A percentile compares a stretch with the other conserved stretches of the same genome.
These are phyloP conservation scores for Ascaphus truei DNA, from an alignment of 2,113 vertebrate species.

Conservation along the genomic window DNA sequence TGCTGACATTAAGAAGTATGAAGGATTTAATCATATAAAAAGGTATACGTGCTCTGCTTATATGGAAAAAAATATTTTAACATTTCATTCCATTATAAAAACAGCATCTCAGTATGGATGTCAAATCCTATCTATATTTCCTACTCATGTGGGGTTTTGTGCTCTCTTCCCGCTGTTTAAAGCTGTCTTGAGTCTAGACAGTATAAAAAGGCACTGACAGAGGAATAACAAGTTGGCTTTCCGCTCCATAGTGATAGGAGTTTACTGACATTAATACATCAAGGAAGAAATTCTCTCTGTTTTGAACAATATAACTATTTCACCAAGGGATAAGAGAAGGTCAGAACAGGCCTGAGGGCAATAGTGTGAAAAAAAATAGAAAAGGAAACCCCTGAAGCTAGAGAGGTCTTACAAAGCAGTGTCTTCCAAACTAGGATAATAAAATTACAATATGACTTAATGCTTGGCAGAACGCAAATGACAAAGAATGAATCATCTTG, in stretches of 20 bases:
- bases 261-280: neutral
- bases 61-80: too few species aligned
- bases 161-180: conserved; percentile 26
- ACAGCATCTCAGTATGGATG: neutral
- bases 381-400: conserved; percentile 9
- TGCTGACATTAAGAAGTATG: neutral
- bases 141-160: conserved; percentile 3
- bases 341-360: neutral
- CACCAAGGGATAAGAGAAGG: conserved; percentile 26
- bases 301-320: conserved; percentile 17
- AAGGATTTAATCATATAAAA: conserved; percentile 2
- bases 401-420: conserved; percentile 2
- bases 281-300: neutral
- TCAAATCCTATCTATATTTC: neutral
- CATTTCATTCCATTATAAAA: conserved; percentile 5
- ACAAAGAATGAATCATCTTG: neutral
- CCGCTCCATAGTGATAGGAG: neutral
- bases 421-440: neutral
- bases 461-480: neutral
- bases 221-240: neutral
- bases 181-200: conserved; percentile 20
- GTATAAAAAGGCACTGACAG: neutral
- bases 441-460: conserved; percentile 15
- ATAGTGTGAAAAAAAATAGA: conserved; percentile 1
- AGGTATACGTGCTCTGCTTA: neutral